A percentile compares a stretch with the other conserved stretches of the same genome.
Evolutionary conservation across 2,797 vertebrate species (phyloP).

Genomic region (Microhierax caerulescens): DNA sequence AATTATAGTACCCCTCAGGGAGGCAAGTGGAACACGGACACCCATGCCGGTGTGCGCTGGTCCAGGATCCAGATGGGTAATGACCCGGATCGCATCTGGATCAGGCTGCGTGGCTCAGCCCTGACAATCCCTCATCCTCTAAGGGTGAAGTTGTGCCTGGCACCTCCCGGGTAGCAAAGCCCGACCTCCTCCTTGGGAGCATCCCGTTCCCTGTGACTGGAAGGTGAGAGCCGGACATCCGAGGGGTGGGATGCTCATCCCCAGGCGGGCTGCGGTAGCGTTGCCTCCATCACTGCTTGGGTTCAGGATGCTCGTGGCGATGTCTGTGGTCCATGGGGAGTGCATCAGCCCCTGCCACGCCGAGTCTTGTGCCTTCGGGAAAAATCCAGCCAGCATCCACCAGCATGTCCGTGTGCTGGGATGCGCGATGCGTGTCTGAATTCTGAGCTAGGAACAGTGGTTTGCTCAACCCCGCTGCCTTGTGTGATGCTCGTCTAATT

Average conservation of each 20-base stretch:
- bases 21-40: background rate
- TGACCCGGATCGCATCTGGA: background rate
- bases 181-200: background rate
- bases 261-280: background rate
- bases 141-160: background rate
- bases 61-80: background rate
- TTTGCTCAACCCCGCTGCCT: background rate
- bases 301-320: background rate
- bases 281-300: background rate
- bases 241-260: background rate
- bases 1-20: constrained; percentile 41
- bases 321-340: background rate
- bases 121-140: background rate
- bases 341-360: accelerated
- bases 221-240: background rate
- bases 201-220: accelerated
- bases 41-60: background rate
- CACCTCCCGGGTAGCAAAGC: background rate
- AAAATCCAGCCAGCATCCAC: background rate
- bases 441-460: background rate
- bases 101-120: background rate
- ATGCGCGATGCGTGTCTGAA: background rate
- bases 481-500: constrained; percentile 13
- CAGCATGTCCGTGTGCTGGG: accelerated
- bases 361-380: too few species aligned